Conservation (phyloP, 2,113 vertebrate genomes). For the Brachyhypopomus occidentalis region DNA sequence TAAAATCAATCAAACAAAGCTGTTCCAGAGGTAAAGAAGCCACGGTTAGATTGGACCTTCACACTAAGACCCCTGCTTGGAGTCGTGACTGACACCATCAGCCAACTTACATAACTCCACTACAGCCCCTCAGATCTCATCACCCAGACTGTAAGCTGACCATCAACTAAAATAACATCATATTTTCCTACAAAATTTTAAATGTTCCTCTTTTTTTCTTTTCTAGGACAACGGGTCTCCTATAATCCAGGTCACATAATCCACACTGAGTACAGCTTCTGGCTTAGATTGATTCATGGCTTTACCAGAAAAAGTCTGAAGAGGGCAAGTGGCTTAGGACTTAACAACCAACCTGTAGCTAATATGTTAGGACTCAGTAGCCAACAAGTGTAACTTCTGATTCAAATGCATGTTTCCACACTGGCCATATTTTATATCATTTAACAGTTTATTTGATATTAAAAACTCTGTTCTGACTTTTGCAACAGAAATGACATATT, state of each 20-base stretch:
- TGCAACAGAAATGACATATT: background rate
- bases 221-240: constrained; percentile 27
- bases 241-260: constrained; percentile 10
- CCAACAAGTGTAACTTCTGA: background rate
- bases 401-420: constrained; percentile 1
- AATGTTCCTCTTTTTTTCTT: constrained; percentile 26
- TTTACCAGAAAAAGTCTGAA: constrained; percentile 21
- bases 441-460: background rate
- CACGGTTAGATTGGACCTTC: background rate
- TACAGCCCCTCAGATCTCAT: background rate
- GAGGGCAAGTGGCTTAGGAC: constrained; percentile 1
- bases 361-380: background rate
- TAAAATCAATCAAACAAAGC: background rate
- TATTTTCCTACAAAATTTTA: background rate
- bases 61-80: background rate
- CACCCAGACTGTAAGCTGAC: background rate
- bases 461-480: background rate
- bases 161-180: background rate
- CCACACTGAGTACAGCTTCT: constrained; percentile 23
- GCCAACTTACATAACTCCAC: constrained; percentile 9
- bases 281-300: background rate
- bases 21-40: background rate
- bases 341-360: background rate
- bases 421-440: background rate
- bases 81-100: background rate